Conservation (phyloP, 2,888 invertebrate species). For the Halictus quadricinctus region DNA sequence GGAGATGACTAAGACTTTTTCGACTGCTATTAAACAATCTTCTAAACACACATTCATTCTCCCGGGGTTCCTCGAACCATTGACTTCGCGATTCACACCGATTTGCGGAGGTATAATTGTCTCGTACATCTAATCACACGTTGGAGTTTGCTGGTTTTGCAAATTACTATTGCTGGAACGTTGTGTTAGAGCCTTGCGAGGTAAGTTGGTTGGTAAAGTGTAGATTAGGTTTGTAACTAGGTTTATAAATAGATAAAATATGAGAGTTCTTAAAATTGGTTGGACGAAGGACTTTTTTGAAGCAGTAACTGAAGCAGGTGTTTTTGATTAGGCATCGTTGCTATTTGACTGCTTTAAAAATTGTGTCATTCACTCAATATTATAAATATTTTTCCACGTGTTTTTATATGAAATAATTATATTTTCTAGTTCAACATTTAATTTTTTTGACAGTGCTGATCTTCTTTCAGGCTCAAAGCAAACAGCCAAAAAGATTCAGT, state of each 20-base stretch:
- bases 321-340: too few species aligned
- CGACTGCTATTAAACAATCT: background rate
- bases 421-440: background rate
- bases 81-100: background rate
- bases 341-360: too few species aligned
- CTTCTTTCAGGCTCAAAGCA: background rate
- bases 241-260: too few species aligned
- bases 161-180: background rate
- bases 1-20: background rate
- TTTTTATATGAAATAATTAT: background rate
- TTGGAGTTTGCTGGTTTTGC: background rate
- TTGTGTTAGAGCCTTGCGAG: background rate
- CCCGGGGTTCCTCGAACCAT: background rate
- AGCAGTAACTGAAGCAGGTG: too few species aligned
- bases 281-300: too few species aligned
- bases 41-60: background rate
- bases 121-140: background rate
- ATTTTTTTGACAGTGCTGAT: background rate
- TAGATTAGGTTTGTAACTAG: too few species aligned
- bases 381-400: background rate
- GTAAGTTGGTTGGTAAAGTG: background rate
- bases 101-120: background rate
- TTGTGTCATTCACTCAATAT: too few species aligned
- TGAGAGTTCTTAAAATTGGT: too few species aligned
- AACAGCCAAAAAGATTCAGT: background rate